Conservation (phyloP, 2,113 vertebrate species). For the Lophochroa leadbeateri region DNA sequence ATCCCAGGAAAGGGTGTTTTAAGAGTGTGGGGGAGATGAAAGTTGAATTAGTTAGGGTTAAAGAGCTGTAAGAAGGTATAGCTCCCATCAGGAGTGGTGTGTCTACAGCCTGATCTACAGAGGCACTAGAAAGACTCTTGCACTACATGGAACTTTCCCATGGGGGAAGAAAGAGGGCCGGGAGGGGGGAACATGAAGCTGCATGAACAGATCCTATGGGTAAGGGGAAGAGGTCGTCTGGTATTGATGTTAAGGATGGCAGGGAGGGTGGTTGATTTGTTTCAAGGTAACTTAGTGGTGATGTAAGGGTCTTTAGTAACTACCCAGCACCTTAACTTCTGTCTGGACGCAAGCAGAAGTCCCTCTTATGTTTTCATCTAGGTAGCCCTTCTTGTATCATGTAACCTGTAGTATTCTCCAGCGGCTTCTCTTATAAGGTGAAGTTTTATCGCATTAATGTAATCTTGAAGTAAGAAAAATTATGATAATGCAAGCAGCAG, state of each 20-base stretch:
- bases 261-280: background rate
- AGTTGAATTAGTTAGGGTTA: background rate
- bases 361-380: background rate
- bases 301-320: background rate
- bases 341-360: background rate
- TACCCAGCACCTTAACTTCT: background rate
- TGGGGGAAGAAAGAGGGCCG: background rate
- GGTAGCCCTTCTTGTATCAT: background rate
- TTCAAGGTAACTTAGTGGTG: background rate
- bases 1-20: background rate
- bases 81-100: background rate
- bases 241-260: background rate
- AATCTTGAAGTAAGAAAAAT: constrained; percentile 39
- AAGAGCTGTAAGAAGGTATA: background rate
- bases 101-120: background rate
- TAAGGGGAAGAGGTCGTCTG: background rate
- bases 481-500: constrained; percentile 6
- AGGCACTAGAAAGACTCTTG: background rate
- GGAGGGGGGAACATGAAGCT: background rate
- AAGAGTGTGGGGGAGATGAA: background rate
- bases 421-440: background rate
- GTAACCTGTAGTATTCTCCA: background rate
- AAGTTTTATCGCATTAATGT: constrained; percentile 54
- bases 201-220: background rate
- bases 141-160: background rate